These are phyloP conservation scores for Scolanthus callimorphus DNA, from an alignment of 92 coral and sea anemone species.

Conservation along the genomic window DNA sequence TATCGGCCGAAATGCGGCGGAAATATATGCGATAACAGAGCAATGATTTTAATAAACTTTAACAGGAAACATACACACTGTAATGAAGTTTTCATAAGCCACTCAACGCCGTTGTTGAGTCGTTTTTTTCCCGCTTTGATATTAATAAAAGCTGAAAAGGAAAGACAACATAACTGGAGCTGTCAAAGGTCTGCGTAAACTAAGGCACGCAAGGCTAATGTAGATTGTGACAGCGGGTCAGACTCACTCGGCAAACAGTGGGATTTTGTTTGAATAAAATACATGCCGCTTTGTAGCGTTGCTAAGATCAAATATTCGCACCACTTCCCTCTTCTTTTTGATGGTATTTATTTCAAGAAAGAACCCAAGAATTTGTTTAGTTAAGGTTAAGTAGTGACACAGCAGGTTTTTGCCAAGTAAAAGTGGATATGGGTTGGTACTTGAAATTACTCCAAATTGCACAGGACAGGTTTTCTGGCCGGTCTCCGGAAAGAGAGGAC, in stretches of 20 bases:
- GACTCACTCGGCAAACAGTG: background rate
- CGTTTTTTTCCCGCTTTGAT: slow-evolving; percentile 62
- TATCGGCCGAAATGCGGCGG: slow-evolving; percentile 62
- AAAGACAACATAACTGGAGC: slow-evolving; percentile 38
- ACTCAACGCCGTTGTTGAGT: slow-evolving; percentile 30
- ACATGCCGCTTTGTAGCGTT: slow-evolving; percentile 2
- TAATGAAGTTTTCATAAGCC: slow-evolving; percentile 68
- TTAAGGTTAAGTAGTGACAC: too few species aligned
- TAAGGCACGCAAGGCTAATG: slow-evolving; percentile 20
- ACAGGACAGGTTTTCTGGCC: background rate
- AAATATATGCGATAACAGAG: slow-evolving; percentile 74
- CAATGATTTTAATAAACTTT: slow-evolving; percentile 66
- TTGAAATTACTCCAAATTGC: background rate
- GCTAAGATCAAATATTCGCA: too few species aligned
- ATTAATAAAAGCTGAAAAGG: slow-evolving; percentile 52
- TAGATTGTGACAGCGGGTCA: slow-evolving; percentile 17
- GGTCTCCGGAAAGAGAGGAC: slow-evolving; percentile 16
- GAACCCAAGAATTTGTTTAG: too few species aligned
- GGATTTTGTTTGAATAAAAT: background rate
- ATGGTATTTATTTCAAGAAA: too few species aligned
- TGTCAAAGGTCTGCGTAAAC: slow-evolving; percentile 25
- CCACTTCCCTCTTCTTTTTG: too few species aligned
- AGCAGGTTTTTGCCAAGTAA: too few species aligned
- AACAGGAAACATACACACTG: slow-evolving; percentile 75
- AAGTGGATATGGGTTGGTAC: too few species aligned